Base-by-base conservation (phyloP, 2,113 vertebrate genomes). In the Morone saxatilis region DNA sequence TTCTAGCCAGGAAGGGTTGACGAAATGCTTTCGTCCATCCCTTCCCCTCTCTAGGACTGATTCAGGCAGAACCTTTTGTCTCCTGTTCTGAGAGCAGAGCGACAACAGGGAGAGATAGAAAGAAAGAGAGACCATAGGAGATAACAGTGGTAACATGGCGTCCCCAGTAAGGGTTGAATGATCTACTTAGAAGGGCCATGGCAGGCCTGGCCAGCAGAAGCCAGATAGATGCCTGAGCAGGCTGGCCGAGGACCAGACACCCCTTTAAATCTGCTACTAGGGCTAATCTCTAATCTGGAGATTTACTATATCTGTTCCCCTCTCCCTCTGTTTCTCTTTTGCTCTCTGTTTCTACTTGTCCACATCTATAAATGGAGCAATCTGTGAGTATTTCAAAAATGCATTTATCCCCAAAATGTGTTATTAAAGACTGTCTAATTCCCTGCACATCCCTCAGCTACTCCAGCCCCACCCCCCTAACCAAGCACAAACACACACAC, bases 211-310 rank as follows among this genome's bases (percentile, higher is more conserved):
- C 85, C 91, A 92, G 90, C 91, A 90, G 92, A 91, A 95, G 91
- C 91, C 92, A 91, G 92, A 94, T 93, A 94, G 93, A 95, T 94
- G 94, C 93, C 93, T 94, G 91, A 93, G 92, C 94, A 91, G 89
- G 66, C 92, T 95, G 93, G 94, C 88, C 40, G 10, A 5, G 74
- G 75, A 93, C 94, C 95, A 95, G 91, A 93, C 93, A 82, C 84
- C 90, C 88, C 91, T 90, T 93, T 91, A 94, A 95, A 95, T 94
- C 94, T 94, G 92, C 91, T 89, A 93, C 92, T 93, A 91, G 82
- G 86, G 91, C 84, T 95, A 96, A 96, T 96, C 95, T 96, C 93
- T 96, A 96, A 96, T 96, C 95, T 95, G 95, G 93, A 95, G 95
- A 95, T 95, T 95, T 95, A 94, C 90, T 93, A 91, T 89, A 90